Base-by-base conservation (phyloP, 2,888 invertebrate genomes). In the Platynereis dumerilii region DNA sequence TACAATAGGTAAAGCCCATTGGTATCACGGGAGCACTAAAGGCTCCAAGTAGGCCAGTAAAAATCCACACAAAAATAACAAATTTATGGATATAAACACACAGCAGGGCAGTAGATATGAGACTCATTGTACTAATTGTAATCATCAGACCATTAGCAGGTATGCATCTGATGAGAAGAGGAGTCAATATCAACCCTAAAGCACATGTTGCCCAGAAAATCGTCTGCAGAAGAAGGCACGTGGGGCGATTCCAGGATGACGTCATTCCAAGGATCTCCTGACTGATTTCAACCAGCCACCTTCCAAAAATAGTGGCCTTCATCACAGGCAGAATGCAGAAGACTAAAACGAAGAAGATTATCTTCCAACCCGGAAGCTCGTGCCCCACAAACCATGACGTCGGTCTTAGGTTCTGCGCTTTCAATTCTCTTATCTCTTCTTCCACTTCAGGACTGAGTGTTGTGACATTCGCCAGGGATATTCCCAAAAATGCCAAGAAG, bases 121-220 rank as follows among this genome's bases (percentile, higher is more conserved):
- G 39, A 39, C 24, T 39, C 54, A 61, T 24, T 20, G 61, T 61
- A 1, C 39, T 12, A 24, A 53, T 54, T 22, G 54, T 53, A n/a
- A 61, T 54, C 28, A 54, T 61, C n/a, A 61, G 42, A n/a, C 61
- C 61, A 39, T 61, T 61, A 12, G 61, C 39, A 24, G 61, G 26
- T 1, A 61, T 2, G 44, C 53, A 61, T 2, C 34, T 2, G 24
- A 29, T 39, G 7, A n/a, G 7, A 2, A 55, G 26, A 10, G 55
- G 61, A 5, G 61, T 26, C 1, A 61, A 20, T 1, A 61, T 34
- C 24, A 53, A 15, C 2, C 61, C 61, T 2, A 55, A 5, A 1
- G 61, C 61, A 5, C 52, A 28, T 0, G 61, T 54, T 17, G 29
- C 54, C 61, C 61, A 61, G 61, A 61, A 61, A 2, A 55, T 26